Evolutionary conservation across 2,113 vertebrate genomes (phyloP).

Genomic region (Notothenia coriiceps): DNA sequence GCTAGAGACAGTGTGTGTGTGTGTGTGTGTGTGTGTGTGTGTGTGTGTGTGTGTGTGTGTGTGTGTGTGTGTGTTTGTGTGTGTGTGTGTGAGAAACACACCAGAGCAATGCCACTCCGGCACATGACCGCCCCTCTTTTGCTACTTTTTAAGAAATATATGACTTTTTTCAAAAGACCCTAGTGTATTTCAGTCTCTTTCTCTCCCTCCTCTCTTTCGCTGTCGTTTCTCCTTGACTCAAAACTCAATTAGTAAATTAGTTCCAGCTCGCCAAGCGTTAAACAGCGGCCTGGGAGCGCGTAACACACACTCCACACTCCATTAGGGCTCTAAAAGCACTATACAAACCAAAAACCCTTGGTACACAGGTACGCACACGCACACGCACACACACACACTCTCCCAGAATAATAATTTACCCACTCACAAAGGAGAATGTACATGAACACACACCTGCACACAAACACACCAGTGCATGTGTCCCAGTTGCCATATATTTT

Average conservation of each 20-base stretch:
- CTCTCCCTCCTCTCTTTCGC: conserved; percentile 43
- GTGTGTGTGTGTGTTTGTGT: conserved; percentile 6
- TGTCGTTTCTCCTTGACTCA: conserved; percentile 71
- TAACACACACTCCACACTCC: conserved; percentile 82
- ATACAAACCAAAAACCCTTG: conserved; percentile 60
- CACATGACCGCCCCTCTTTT: conserved; percentile 14
- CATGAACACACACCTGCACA: conserved; percentile 31
- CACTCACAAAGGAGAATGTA: conserved; percentile 55
- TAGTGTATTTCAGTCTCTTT: conserved; percentile 36
- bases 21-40: no score
- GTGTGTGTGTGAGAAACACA: conserved; percentile 20
- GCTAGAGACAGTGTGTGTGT: no score
- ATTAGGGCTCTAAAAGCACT: conserved; percentile 78
- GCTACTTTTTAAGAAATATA: conserved; percentile 17
- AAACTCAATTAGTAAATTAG: conserved; percentile 89
- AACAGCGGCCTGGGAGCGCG: conserved; percentile 82
- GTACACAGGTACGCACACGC: conserved; percentile 62
- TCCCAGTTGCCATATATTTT: background rate
- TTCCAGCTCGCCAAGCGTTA: conserved; percentile 86
- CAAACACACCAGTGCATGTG: background rate
- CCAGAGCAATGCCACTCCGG: conserved; percentile 11
- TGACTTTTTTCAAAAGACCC: conserved; percentile 36
- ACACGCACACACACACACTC: background rate
- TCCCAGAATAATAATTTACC: conserved; percentile 58
- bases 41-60: no score